Percentiles rank a stretch among this genome's conserved stretches.
These are phyloP conservation scores for Campodea augens DNA, from an alignment of 1,140 invertebrate genomes.

Conservation along the genomic window DNA sequence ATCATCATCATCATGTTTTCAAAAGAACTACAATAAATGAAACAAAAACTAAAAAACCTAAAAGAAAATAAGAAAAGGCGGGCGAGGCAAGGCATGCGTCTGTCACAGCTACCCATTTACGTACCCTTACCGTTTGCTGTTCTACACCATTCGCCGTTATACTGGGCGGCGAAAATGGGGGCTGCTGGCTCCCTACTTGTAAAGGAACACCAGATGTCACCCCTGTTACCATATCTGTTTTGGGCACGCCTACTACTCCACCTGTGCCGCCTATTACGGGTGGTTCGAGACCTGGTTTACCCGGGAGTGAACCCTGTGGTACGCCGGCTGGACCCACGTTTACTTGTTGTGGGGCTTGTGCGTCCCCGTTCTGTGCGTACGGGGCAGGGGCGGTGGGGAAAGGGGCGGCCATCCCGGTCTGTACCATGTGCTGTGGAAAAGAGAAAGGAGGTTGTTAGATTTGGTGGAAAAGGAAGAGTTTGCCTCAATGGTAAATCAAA, in stretches of 20 bases:
- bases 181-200: slow-evolving; percentile 12
- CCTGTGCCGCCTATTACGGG: slow-evolving; percentile 11
- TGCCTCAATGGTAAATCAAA: no score
- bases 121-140: slow-evolving; percentile 26
- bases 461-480: no score
- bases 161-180: slow-evolving; percentile 17
- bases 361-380: slow-evolving; percentile 36
- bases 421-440: slow-evolving; percentile 67
- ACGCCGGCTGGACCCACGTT: no score
- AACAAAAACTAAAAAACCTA: no score
- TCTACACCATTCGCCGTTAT: slow-evolving; percentile 27
- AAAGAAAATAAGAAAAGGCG: no score
- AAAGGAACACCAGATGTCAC: slow-evolving; percentile 27
- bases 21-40: no score
- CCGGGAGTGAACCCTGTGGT: no score
- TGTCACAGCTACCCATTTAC: slow-evolving; percentile 11
- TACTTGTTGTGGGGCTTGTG: slow-evolving; percentile 32
- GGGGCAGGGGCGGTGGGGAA: slow-evolving; percentile 53
- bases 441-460: neutral
- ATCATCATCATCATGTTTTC: no score
- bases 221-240: slow-evolving; percentile 28
- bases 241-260: slow-evolving; percentile 25
- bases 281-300: slow-evolving; percentile 8
- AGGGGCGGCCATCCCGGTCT: slow-evolving; percentile 68
- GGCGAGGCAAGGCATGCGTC: no score